Percentiles rank a stretch among this genome's conserved stretches.
phyloP scores from a whole-genome alignment of 35 echinoderm and acorn worm genomes.

The Acanthaster planci region DNA sequence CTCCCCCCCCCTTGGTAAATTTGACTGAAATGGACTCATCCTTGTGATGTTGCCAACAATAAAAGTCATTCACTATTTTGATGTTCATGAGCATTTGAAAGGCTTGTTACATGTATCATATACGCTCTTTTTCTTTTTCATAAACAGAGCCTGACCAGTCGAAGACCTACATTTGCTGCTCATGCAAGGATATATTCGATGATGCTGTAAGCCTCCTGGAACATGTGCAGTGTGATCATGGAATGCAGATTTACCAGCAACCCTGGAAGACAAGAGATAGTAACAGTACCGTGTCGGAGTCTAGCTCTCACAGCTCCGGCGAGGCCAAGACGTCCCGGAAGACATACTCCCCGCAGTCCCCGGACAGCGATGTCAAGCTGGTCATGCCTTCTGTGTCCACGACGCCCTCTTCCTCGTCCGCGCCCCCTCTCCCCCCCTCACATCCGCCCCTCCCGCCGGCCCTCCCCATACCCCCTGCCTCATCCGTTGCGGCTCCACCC shows the following conservation, averaged over 20 bases:
- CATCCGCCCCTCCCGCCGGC: neutral
- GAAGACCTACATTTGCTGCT: constrained; percentile 75
- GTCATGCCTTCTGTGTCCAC: neutral
- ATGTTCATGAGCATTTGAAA: too few relatives aligned
- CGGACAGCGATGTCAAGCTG: constrained; percentile 31
- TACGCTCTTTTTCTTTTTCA: constrained; percentile 50
- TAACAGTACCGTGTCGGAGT: constrained; percentile 33
- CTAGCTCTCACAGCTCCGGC: constrained; percentile 40
- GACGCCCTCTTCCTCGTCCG: neutral
- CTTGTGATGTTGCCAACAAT: too few relatives aligned
- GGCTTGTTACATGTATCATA: constrained; percentile 29
- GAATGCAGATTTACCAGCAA: constrained; percentile 89
- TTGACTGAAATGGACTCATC: too few relatives aligned
- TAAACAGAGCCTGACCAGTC: constrained; percentile 62
- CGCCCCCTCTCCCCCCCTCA: neutral
- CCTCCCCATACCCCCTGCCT: neutral
- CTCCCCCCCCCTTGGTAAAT: too few relatives aligned
- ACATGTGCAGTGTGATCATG: constrained; percentile 90
- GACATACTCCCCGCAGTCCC: constrained; percentile 47
- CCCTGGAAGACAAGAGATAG: constrained; percentile 40
- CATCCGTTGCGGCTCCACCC: neutral
- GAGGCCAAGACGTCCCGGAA: constrained; percentile 40
- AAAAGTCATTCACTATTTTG: too few relatives aligned
- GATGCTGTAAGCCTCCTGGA: constrained; percentile 73
- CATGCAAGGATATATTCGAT: constrained; percentile 82